Conservation (phyloP, 2,113 vertebrate genomes). For the Lophura nycthemera region DNA sequence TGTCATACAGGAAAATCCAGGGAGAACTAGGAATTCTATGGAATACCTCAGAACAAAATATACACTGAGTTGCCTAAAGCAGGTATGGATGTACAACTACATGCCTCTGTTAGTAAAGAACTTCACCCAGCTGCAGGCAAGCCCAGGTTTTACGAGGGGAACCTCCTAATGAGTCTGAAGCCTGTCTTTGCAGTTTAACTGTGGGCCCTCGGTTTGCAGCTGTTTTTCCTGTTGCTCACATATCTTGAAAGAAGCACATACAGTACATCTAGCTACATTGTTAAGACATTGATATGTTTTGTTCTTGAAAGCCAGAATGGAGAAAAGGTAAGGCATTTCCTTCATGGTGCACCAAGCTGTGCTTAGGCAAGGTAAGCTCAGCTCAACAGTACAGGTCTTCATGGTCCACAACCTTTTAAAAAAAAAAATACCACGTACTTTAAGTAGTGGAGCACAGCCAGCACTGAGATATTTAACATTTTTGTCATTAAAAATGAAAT, state of each 20-base stretch:
- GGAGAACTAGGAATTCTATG: neutral
- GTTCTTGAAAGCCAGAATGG: neutral
- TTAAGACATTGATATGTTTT: neutral
- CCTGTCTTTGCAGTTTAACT: neutral
- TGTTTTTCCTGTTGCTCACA: fast-evolving
- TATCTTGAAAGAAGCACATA: neutral
- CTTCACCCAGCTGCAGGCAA: neutral
- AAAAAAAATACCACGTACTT: neutral
- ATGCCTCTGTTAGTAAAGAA: neutral
- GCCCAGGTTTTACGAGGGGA: neutral
- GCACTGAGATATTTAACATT: neutral
- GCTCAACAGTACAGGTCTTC: fast-evolving
- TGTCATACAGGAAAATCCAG: neutral
- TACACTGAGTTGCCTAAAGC: neutral
- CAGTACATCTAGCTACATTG: neutral
- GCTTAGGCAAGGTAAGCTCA: neutral
- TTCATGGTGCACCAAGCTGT: neutral
- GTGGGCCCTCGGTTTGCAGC: neutral
- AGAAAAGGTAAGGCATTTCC: neutral
- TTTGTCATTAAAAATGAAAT: neutral
- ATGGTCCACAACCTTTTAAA: neutral
- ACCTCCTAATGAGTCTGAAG: neutral
- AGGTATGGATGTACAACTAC: neutral
- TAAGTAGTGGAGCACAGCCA: neutral
- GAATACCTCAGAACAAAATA: neutral